Conservation (phyloP, 2,113 vertebrate species). For the Pachyramphus minor region DNA sequence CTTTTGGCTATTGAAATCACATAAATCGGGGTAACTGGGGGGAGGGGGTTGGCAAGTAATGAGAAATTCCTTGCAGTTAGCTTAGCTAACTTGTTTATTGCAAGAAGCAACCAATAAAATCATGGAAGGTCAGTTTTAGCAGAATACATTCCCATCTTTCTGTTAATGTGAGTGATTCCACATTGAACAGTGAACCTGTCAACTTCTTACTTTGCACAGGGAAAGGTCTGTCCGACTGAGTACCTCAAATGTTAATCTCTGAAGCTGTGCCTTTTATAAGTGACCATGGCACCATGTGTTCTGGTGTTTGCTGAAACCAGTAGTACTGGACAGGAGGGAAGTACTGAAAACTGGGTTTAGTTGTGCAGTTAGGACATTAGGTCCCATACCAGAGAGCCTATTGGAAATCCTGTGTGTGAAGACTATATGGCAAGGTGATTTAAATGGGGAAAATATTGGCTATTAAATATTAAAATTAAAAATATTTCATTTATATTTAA, state of each 20-base stretch:
- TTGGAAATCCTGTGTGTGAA: neutral
- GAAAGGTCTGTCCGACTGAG: neutral
- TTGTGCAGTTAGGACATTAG: neutral
- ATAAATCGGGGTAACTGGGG: neutral
- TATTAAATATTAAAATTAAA: neutral
- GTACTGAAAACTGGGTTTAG: neutral
- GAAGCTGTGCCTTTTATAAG: neutral
- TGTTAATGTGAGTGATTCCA: neutral
- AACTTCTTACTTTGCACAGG: neutral
- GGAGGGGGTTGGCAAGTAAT: neutral
- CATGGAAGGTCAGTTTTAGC: neutral
- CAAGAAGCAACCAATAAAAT: neutral
- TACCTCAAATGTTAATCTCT: neutral
- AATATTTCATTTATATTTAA: neutral
- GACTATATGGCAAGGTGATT: neutral
- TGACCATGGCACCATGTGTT: accelerated
- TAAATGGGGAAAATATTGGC: neutral
- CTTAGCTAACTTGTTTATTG: neutral
- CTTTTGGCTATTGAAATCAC: neutral
- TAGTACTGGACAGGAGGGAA: neutral
- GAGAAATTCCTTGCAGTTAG: neutral
- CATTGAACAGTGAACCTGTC: neutral
- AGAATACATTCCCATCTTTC: neutral
- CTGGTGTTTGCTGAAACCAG: neutral
- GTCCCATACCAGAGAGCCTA: neutral